Conservation (phyloP, 2,113 vertebrate species). For the Abramis brama region DNA sequence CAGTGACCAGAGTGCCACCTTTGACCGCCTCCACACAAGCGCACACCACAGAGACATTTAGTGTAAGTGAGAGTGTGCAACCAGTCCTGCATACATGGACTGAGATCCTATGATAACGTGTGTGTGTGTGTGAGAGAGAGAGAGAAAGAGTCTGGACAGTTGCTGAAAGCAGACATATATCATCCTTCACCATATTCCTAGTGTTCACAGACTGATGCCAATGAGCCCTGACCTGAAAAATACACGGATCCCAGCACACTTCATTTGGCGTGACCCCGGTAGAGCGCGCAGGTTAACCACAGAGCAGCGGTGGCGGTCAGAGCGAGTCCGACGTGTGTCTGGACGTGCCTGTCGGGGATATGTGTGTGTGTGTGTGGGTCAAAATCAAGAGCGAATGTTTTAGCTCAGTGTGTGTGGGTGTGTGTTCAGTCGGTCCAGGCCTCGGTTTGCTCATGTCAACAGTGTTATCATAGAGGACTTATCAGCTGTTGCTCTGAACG, state of each 20-base stretch:
- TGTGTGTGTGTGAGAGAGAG: not conserved
- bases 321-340: constrained; percentile 51
- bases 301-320: not conserved
- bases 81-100: not conserved
- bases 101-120: not conserved
- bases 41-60: constrained; percentile 19
- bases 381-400: not conserved
- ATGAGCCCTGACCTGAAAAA: constrained; percentile 45
- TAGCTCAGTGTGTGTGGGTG: not conserved
- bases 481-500: constrained; percentile 6
- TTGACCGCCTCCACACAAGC: constrained; percentile 23
- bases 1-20: constrained; percentile 17
- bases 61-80: constrained; percentile 3
- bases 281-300: constrained; percentile 41
- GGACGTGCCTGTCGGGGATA: constrained; percentile 48
- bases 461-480: constrained; percentile 2
- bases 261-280: constrained; percentile 36
- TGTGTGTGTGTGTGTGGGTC: not conserved
- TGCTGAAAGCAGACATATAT: constrained; percentile 39
- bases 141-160: not conserved
- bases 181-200: constrained; percentile 41
- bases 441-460: not conserved
- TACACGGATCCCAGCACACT: constrained; percentile 24
- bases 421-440: not conserved
- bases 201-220: constrained; percentile 25